Conservation (phyloP, 1,140 invertebrate species). For the Prorops nasuta region DNA sequence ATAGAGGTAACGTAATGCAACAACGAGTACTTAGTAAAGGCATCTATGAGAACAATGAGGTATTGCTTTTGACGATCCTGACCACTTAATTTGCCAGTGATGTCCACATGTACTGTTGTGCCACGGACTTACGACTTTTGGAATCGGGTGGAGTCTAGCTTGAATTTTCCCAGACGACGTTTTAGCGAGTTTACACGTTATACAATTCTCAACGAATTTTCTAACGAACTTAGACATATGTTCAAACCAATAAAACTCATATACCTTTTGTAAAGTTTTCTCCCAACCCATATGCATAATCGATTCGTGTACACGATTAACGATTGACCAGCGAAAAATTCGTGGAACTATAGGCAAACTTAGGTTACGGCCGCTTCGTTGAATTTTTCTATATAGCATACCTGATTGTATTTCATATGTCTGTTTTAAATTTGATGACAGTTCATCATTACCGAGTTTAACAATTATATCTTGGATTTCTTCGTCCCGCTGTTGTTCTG, state of each 20-base stretch:
- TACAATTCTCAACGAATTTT: constrained; percentile 28
- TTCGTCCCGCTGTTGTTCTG: constrained; percentile 21
- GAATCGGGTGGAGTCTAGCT: constrained; percentile 31
- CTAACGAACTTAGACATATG: constrained; percentile 25
- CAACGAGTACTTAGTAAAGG: neutral
- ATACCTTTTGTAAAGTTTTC: constrained; percentile 28
- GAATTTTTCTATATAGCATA: no score
- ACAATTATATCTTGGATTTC: constrained; percentile 16
- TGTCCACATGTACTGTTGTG: constrained; percentile 36
- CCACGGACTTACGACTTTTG: constrained; percentile 30
- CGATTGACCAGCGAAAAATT: no score
- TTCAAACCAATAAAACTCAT: constrained; percentile 32
- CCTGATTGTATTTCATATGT: no score
- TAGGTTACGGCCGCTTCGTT: no score
- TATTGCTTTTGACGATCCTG: neutral
- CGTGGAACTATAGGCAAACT: no score
- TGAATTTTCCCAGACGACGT: constrained; percentile 18
- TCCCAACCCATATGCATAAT: constrained; percentile 26
- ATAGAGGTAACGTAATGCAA: neutral
- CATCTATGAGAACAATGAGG: neutral
- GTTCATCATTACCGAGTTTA: constrained; percentile 16
- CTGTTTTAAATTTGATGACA: no score
- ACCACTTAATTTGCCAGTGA: neutral
- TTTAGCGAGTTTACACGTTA: constrained; percentile 27
- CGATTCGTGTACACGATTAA: no score